Percentiles rank a stretch among this genome's conserved stretches.
phyloP scores from a whole-genome alignment of 2,888 invertebrate genomes.

The Drosophila subsilvestris region DNA sequence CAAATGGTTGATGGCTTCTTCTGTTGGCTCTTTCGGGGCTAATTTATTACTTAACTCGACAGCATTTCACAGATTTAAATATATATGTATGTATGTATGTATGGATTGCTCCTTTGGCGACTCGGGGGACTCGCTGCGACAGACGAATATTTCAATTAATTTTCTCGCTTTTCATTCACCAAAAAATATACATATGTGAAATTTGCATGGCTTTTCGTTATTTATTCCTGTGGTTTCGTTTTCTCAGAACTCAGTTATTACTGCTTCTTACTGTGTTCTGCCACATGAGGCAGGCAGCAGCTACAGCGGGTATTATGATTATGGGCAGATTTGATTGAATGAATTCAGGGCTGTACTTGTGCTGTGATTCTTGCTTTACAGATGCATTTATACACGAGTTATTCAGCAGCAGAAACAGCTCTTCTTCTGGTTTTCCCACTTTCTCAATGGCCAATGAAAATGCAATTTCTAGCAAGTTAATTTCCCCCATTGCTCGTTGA shows the following conservation, averaged over 20 bases:
- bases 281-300: no score
- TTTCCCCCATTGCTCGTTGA: background rate
- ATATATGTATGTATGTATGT: background rate
- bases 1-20: slow-evolving; percentile 3
- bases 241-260: no score
- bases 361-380: no score
- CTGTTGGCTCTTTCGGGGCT: slow-evolving; percentile 3
- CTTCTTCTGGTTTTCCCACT: slow-evolving; percentile 4
- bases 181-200: background rate
- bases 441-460: slow-evolving; percentile 29
- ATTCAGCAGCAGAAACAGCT: background rate
- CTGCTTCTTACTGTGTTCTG: no score
- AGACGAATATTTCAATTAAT: slow-evolving; percentile 40
- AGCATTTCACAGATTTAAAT: background rate
- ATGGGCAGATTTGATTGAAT: no score
- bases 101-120: background rate
- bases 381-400: no score
- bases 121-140: background rate
- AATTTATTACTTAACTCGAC: slow-evolving; percentile 46
- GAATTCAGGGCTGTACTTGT: no score
- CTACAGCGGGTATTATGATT: no score
- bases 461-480: slow-evolving; percentile 1
- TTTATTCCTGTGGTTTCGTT: no score
- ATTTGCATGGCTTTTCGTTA: slow-evolving; percentile 12
- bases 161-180: slow-evolving; percentile 14